Percentiles rank a stretch among this genome's conserved stretches.
These are phyloP conservation scores for Dendropsophus ebraccatus DNA, from an alignment of 2,113 vertebrate genomes.

Conservation along the genomic window DNA sequence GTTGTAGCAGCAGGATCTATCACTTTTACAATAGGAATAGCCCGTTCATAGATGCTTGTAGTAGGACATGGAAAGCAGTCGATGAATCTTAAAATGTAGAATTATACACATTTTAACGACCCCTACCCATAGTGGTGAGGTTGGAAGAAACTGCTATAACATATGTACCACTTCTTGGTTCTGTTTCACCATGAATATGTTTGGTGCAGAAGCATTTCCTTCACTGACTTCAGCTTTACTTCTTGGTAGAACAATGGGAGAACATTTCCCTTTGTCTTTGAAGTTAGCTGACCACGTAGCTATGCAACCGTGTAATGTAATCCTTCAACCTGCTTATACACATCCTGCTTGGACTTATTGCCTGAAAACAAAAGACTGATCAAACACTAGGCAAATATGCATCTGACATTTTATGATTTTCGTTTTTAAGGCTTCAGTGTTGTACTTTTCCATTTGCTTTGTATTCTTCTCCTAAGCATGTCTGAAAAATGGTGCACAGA, in stretches of 20 bases:
- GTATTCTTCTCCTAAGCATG: background rate
- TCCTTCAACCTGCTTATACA: slow-evolving; percentile 35
- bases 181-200: background rate
- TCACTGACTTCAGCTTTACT: background rate
- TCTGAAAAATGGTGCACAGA: background rate
- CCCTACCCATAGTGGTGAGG: too few species aligned
- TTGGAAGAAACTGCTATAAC: too few species aligned
- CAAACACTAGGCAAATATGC: background rate
- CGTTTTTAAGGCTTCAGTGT: background rate
- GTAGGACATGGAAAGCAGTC: background rate
- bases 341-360: slow-evolving; percentile 35
- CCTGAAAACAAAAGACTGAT: slow-evolving; percentile 27
- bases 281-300: slow-evolving; percentile 30
- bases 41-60: too few species aligned
- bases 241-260: slow-evolving; percentile 30
- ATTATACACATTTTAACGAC: too few species aligned
- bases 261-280: slow-evolving; percentile 49
- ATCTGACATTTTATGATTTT: background rate
- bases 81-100: background rate
- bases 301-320: slow-evolving; percentile 52
- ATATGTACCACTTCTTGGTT: background rate
- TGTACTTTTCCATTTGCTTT: background rate
- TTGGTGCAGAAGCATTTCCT: background rate
- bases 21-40: background rate
- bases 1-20: too few species aligned